These are phyloP conservation scores for Pipistrellus kuhlii DNA, from an alignment of 2,797 vertebrate genomes.

Conservation along the genomic window DNA sequence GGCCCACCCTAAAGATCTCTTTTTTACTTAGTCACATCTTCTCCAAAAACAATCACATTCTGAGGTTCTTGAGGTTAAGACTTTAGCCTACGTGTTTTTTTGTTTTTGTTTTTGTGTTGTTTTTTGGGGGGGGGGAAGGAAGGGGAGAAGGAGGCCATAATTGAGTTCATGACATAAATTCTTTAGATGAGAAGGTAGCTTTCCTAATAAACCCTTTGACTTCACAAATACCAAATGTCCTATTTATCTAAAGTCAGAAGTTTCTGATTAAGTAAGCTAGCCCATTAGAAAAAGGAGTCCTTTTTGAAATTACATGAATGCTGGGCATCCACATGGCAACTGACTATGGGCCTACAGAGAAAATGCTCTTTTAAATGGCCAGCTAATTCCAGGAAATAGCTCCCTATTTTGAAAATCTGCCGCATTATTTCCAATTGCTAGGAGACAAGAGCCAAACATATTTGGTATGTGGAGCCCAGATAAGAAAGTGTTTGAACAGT, in stretches of 20 bases:
- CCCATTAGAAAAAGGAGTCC: not conserved
- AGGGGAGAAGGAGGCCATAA: not conserved
- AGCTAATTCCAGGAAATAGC: conserved; percentile 30
- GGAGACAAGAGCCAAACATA: conserved; percentile 32
- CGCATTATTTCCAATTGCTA: conserved; percentile 34
- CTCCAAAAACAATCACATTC: not conserved
- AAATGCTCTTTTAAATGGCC: not conserved
- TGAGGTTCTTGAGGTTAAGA: not conserved
- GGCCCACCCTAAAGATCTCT: not conserved
- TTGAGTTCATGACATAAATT: not conserved
- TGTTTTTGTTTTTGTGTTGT: not conserved
- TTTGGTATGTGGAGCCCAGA: conserved; percentile 2
- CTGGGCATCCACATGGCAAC: not conserved
- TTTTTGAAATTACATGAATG: conserved; percentile 32
- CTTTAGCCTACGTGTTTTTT: not conserved
- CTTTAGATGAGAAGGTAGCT: not conserved
- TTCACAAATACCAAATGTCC: conserved; percentile 25
- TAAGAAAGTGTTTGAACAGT: conserved; percentile 60
- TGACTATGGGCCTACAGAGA: not conserved
- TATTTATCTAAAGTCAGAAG: conserved; percentile 9
- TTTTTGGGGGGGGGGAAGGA: too few species aligned
- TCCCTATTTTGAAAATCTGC: conserved; percentile 55
- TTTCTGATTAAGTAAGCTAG: conserved; percentile 8
- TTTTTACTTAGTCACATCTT: not conserved
- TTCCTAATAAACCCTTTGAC: conserved; percentile 37